Percentiles rank a stretch among this genome's conserved stretches.
phyloP scores from a whole-genome alignment of 2,797 vertebrate species.

The Agapornis canus region DNA sequence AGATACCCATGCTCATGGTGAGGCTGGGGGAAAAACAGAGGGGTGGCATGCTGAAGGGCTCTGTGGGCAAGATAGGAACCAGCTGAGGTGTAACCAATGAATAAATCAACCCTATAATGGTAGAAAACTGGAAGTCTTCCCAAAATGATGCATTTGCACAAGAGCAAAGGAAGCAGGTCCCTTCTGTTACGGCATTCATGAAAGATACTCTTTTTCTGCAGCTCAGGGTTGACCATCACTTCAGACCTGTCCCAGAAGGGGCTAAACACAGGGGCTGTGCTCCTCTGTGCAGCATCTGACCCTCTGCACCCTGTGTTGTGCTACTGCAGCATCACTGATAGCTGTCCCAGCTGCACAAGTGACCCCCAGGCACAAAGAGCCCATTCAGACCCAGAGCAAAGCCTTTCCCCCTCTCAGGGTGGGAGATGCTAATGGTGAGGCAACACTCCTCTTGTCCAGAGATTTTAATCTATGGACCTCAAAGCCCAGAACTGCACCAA shows the following conservation, averaged over 20 bases:
- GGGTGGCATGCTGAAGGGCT: background rate
- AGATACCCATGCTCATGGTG: background rate
- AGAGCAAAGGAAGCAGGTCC: background rate
- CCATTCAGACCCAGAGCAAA: background rate
- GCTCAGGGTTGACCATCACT: background rate
- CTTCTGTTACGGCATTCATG: background rate
- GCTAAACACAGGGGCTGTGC: background rate
- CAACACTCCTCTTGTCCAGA: background rate
- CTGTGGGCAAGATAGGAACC: background rate
- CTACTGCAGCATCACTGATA: background rate
- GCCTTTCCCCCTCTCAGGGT: background rate
- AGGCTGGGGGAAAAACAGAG: background rate
- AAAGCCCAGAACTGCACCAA: background rate
- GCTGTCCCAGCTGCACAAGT: background rate
- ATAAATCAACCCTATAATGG: background rate
- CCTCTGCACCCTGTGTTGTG: background rate
- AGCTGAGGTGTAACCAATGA: background rate
- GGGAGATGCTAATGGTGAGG: background rate
- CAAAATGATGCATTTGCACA: background rate
- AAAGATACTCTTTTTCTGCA: background rate
- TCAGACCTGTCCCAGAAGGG: background rate
- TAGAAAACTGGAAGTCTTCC: background rate
- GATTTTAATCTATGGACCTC: background rate
- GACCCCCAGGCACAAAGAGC: background rate
- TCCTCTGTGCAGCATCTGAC: background rate